Conservation (phyloP, 2,797 vertebrate genomes). For the Periparus ater region DNA sequence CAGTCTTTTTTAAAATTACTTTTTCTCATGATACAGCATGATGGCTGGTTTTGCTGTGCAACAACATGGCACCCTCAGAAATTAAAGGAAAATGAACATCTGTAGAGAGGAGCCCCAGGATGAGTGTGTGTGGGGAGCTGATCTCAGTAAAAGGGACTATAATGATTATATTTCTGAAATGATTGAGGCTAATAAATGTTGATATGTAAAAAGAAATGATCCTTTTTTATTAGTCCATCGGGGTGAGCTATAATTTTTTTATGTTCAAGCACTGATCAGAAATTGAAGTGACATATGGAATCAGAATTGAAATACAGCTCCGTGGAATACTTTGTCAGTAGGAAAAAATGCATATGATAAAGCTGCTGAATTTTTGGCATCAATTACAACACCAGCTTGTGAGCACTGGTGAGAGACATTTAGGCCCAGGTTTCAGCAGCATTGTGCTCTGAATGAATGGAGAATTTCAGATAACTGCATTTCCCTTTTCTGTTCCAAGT, state of each 20-base stretch:
- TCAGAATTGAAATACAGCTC: constrained; percentile 61
- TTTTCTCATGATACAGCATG: constrained; percentile 3
- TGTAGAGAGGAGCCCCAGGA: not conserved
- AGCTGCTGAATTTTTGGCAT: constrained; percentile 58
- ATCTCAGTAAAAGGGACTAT: constrained; percentile 8
- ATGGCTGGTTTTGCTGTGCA: constrained; percentile 14
- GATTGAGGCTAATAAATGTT: constrained; percentile 59
- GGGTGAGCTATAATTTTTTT: constrained; percentile 52
- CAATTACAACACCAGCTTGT: constrained; percentile 59
- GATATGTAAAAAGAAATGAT: constrained; percentile 53
- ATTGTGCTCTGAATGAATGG: not conserved
- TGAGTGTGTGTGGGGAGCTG: not conserved
- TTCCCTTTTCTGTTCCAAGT: constrained; percentile 22
- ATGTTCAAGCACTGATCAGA: constrained; percentile 57
- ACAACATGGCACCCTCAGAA: not conserved
- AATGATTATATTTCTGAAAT: constrained; percentile 45
- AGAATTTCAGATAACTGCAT: not conserved
- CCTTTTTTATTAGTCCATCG: constrained; percentile 42
- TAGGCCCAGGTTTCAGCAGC: constrained; percentile 10
- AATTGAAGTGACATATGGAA: constrained; percentile 66
- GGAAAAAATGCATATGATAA: constrained; percentile 23
- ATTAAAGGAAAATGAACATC: not conserved
- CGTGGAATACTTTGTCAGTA: constrained; percentile 56
- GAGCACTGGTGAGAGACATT: constrained; percentile 37
- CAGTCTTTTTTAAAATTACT: not conserved